Conservation (phyloP, 2,113 vertebrate genomes). For the Nycticryphes semicollaris region DNA sequence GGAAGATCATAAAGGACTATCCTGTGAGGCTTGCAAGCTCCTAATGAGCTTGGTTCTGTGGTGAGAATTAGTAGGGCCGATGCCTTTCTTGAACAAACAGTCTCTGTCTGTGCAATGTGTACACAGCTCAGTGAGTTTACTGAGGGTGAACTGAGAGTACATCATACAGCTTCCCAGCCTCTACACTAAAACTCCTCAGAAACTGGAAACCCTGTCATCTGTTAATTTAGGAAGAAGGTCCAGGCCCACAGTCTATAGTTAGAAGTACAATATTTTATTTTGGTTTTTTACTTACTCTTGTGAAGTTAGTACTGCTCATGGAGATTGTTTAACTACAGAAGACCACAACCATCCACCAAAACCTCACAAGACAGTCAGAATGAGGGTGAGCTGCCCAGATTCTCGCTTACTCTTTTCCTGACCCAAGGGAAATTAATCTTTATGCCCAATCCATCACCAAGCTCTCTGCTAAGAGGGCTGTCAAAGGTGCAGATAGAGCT, state of each 20-base stretch:
- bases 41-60: background rate
- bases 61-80: background rate
- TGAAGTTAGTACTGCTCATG: background rate
- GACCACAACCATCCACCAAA: background rate
- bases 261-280: background rate
- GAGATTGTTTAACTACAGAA: background rate
- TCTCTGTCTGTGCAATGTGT: background rate
- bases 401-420: background rate
- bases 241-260: background rate
- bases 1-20: background rate
- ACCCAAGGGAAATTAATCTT: background rate
- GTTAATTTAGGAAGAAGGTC: background rate
- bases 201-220: background rate
- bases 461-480: background rate
- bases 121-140: background rate
- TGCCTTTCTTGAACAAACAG: conserved; percentile 6
- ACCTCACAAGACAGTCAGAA: background rate
- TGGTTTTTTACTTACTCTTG: background rate
- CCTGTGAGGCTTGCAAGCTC: background rate
- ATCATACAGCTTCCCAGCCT: background rate
- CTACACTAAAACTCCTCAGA: background rate
- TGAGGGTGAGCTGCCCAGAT: background rate
- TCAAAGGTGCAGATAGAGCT: background rate
- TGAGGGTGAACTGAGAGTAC: background rate
- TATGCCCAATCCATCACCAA: background rate